phyloP scores from a whole-genome alignment of 1,140 invertebrate genomes.

The Brachionus sp. region DNA sequence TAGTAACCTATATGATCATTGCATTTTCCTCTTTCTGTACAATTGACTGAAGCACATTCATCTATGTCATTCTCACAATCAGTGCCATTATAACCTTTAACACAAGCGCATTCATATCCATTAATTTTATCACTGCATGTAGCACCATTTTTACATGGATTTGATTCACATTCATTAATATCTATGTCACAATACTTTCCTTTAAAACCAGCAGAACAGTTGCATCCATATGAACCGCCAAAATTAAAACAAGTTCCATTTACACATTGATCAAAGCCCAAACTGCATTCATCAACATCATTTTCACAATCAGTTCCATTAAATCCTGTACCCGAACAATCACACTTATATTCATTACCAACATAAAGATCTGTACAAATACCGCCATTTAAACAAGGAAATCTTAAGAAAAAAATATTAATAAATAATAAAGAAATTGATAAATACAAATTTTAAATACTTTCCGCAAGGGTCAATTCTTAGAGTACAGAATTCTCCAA shows the following conservation, averaged over 20 bases:
- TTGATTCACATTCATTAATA: constrained; percentile 39
- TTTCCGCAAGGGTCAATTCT: constrained; percentile 7
- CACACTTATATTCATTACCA: constrained; percentile 50
- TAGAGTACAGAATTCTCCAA: neutral
- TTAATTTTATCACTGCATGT: neutral
- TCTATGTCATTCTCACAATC: constrained; percentile 44
- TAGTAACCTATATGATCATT: constrained; percentile 69
- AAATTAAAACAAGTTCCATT: constrained; percentile 54
- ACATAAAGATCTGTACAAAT: constrained; percentile 50
- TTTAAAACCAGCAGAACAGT: constrained; percentile 36
- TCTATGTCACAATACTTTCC: neutral
- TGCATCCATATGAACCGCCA: constrained; percentile 50
- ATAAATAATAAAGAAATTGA: neutral
- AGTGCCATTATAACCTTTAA: neutral
- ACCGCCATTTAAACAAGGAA: constrained; percentile 53
- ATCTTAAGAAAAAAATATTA: constrained; percentile 23
- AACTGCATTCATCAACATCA: constrained; percentile 32
- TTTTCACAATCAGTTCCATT: neutral
- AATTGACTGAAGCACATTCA: constrained; percentile 47
- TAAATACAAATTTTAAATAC: neutral
- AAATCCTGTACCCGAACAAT: neutral
- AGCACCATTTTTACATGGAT: constrained; percentile 20
- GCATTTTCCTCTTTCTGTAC: constrained; percentile 48
- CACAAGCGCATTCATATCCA: constrained; percentile 1
- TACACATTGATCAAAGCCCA: neutral